Evolutionary conservation across 2,888 invertebrate genomes (phyloP), one percentile per base, ranked within the genome.

Genomic region (Drymonia ruficornis): DNA sequence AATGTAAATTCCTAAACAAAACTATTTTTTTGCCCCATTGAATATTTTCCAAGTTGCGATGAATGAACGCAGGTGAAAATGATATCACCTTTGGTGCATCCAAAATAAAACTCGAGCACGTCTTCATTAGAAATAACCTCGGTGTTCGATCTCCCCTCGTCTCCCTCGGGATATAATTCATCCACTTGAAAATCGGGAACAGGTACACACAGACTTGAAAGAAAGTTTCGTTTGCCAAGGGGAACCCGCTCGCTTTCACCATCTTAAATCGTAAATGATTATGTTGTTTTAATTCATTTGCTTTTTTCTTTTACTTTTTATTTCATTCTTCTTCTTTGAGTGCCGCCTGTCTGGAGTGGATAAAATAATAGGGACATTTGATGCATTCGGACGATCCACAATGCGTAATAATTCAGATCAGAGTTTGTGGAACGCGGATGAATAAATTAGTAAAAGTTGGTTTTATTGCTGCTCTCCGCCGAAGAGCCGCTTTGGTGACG

Each of bases 261-360:
- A 81, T 85, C 87, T 87, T 87, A 86, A 88, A 87, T 86, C 88
- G 84, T 89, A 88, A 90, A 90, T 87, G 86, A 91, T 91, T 90
- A 89, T 90, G 89, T 91, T 91, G 86, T 90, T 91, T 91, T 91
- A 89, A 91, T 91, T 91, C 87, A 87, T 90, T 91, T 87, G 89
- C 89, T 90, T 89, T 84, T 84, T 81, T 84, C 72, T 81, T 76
- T 82, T 85, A 78, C 78, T 82, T 88, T 86, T 86, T 80, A 80
- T 85, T 88, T 84, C 71, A 78, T 84, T 81, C 78, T 84, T 84
- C 74, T 72, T 81, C 78, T 86, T 85, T 84, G 83, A 87, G 79
- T 75, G 89, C 91, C 91, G 91, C 91, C 90, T 90, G 91, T 80
- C 90, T 84, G 88, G 76, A 88, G 89, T 86, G 87, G 84, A 80